These are phyloP conservation scores for Huso huso DNA, from an alignment of 2,797 vertebrate genomes.

Conservation along the genomic window DNA sequence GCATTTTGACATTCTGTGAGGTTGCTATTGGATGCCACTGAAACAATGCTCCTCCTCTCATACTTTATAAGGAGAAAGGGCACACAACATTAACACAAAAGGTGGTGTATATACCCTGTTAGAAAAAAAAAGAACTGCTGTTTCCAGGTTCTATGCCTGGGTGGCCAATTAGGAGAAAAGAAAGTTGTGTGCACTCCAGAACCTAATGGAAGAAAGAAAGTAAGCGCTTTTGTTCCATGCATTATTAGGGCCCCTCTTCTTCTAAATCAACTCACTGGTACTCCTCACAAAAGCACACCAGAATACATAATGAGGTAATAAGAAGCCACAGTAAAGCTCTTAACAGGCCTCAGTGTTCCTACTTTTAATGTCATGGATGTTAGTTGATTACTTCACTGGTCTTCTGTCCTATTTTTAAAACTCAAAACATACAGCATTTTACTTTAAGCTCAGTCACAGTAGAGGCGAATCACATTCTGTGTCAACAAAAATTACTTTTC, in stretches of 20 bases:
- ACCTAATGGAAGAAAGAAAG: slow-evolving; percentile 42
- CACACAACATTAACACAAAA: slow-evolving; percentile 17
- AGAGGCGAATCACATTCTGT: too few species aligned
- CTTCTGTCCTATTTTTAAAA: too few species aligned
- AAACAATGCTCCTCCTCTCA: slow-evolving; percentile 25
- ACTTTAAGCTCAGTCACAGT: too few species aligned
- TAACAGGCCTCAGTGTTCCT: too few species aligned
- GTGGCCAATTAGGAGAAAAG: slow-evolving; percentile 67
- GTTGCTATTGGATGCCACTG: slow-evolving; percentile 17
- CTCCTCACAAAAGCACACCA: slow-evolving; percentile 35
- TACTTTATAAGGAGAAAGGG: slow-evolving; percentile 41
- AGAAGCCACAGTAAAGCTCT: slow-evolving; percentile 31
- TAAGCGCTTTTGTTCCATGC: slow-evolving; percentile 29
- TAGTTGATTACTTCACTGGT: too few species aligned
- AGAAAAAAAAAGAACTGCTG: slow-evolving; percentile 33
- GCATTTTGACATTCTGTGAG: not conserved
- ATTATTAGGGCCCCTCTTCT: slow-evolving; percentile 34
- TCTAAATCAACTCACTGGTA: slow-evolving; percentile 58
- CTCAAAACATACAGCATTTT: too few species aligned
- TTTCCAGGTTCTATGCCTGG: slow-evolving; percentile 57
- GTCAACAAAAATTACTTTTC: too few species aligned
- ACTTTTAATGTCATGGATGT: too few species aligned
- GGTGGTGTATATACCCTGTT: slow-evolving; percentile 43
- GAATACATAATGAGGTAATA: slow-evolving; percentile 61
- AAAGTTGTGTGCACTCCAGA: slow-evolving; percentile 51